phyloP scores from a whole-genome alignment of 2,888 invertebrate species.

The Mimumesa dahlbomi region DNA sequence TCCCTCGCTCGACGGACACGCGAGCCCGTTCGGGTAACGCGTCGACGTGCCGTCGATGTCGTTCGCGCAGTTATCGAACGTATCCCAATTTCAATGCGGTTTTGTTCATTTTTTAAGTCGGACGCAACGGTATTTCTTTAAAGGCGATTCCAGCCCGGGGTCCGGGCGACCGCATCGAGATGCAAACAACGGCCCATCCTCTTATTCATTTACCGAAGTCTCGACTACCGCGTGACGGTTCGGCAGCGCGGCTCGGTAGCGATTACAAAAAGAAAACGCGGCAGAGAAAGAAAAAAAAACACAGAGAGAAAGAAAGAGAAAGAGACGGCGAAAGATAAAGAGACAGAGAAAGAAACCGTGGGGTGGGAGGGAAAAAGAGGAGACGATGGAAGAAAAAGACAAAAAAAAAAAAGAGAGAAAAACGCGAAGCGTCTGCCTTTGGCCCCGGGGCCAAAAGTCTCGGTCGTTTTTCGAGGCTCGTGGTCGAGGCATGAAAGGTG shows the following conservation, averaged over 20 bases:
- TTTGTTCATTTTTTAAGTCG: constrained; percentile 46
- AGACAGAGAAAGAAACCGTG: not conserved
- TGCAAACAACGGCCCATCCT: constrained; percentile 50
- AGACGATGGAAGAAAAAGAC: not conserved
- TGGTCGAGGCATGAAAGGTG: constrained; percentile 70
- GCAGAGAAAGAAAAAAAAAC: no score
- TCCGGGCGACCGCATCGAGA: constrained; percentile 24
- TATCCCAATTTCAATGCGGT: constrained; percentile 29
- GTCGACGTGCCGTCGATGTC: not conserved
- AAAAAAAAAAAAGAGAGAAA: not conserved
- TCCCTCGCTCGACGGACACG: no score
- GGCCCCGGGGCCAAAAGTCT: constrained; percentile 22
- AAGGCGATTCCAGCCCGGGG: constrained; percentile 37
- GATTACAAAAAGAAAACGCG: constrained; percentile 11
- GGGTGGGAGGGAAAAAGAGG: no score
- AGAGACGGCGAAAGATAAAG: not conserved
- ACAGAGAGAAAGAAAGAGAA: no score
- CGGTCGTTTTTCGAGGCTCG: constrained; percentile 59
- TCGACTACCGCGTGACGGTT: not conserved
- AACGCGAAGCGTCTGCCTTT: constrained; percentile 8
- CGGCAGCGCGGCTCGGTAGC: constrained; percentile 9
- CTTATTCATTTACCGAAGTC: constrained; percentile 43
- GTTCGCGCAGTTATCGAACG: no score
- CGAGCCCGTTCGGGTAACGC: no score
- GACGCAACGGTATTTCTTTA: constrained; percentile 35